Evolutionary conservation across 2,888 invertebrate genomes (phyloP).

Genomic region (Ditula angustiorana): DNA sequence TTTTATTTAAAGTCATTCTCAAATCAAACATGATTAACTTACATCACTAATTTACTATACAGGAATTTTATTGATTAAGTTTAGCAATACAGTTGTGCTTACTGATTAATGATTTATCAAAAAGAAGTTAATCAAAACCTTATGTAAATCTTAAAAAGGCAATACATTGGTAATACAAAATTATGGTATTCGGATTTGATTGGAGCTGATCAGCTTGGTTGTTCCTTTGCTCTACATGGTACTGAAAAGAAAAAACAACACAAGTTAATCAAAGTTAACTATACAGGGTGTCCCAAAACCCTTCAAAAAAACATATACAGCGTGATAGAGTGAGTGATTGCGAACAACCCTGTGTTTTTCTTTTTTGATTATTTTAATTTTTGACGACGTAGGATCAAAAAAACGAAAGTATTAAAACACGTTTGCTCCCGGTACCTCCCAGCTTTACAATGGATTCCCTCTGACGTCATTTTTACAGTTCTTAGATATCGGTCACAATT

Average conservation of each 20-base stretch:
- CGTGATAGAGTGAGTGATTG: no score
- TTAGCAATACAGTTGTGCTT: constrained; percentile 5
- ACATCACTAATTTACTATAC: constrained; percentile 47
- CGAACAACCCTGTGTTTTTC: no score
- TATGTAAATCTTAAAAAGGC: constrained; percentile 9
- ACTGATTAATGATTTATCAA: constrained; percentile 1
- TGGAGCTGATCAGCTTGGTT: neutral
- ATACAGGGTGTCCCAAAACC: no score
- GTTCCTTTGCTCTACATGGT: constrained; percentile 43
- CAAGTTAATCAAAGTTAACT: no score
- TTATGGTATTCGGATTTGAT: neutral
- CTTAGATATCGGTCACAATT: no score
- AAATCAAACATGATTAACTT: constrained; percentile 55
- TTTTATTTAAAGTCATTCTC: constrained; percentile 45
- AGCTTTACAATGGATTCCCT: no score
- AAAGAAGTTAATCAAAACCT: constrained; percentile 9
- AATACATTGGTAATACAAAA: neutral
- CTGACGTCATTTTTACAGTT: no score
- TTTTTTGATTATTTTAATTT: no score
- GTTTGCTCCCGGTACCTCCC: no score
- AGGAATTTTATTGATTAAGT: constrained; percentile 12
- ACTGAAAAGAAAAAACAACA: constrained; percentile 50
- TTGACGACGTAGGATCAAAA: no score
- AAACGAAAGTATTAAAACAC: no score
- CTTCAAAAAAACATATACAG: no score